Evolutionary conservation across 2,113 vertebrate species (phyloP).

Genomic region (Arvicanthis niloticus): DNA sequence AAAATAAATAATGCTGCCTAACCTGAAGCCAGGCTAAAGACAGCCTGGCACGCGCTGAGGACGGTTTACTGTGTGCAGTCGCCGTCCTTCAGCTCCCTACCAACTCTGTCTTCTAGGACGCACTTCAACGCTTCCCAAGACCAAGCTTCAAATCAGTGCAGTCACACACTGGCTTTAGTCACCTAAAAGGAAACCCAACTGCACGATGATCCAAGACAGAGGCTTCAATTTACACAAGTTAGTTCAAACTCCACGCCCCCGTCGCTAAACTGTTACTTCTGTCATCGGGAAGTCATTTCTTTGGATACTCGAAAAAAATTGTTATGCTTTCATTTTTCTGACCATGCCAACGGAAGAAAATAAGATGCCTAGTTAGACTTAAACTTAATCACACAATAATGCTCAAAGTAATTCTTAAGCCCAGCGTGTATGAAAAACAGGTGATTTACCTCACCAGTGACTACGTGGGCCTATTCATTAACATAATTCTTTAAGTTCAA

Average conservation of each 20-base stretch:
- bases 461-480: constrained; percentile 17
- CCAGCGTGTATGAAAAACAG: not conserved
- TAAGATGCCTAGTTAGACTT: not conserved
- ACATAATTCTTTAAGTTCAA: constrained; percentile 28
- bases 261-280: not conserved
- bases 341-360: not conserved
- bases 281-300: not conserved
- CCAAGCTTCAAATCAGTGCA: not conserved
- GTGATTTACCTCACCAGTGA: constrained; percentile 15
- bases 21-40: not conserved
- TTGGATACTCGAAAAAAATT: not conserved
- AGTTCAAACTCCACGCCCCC: not conserved
- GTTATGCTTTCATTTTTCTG: constrained; percentile 28
- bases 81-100: not conserved
- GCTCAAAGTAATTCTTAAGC: not conserved
- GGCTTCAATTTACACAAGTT: not conserved
- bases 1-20: not conserved
- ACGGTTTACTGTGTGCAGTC: too few relatives aligned
- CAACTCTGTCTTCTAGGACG: not conserved
- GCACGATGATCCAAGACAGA: not conserved
- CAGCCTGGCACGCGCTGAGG: not conserved
- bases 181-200: constrained; percentile 25
- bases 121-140: not conserved
- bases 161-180: not conserved
- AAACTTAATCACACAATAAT: not conserved